phyloP scores from a whole-genome alignment of 1,140 invertebrate genomes.

The Euglossa dilemma region DNA sequence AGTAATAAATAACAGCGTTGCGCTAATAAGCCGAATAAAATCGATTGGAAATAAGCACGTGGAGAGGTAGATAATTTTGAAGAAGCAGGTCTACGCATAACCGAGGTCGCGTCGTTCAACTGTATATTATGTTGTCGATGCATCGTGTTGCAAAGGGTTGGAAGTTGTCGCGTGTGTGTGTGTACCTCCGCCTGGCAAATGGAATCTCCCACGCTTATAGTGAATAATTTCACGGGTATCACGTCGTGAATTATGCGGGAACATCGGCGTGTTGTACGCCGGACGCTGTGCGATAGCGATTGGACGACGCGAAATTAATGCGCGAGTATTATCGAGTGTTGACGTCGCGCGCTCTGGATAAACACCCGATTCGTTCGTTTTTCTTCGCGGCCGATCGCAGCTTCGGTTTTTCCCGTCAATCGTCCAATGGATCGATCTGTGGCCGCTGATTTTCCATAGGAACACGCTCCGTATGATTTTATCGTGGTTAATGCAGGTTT shows the following conservation, averaged over 20 bases:
- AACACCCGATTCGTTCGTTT: neutral
- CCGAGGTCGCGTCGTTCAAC: too few species aligned
- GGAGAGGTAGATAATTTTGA: too few species aligned
- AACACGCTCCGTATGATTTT: too few species aligned
- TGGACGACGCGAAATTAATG: slow-evolving; percentile 19
- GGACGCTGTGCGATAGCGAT: slow-evolving; percentile 2
- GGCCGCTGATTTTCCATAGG: neutral
- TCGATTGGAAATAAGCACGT: too few species aligned
- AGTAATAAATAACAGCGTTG: too few species aligned
- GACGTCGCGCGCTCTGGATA: neutral
- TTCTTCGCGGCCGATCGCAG: too few species aligned
- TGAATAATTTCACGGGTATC: slow-evolving; percentile 60
- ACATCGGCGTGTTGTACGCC: slow-evolving; percentile 1
- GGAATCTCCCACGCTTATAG: slow-evolving; percentile 56
- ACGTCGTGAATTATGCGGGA: slow-evolving; percentile 40
- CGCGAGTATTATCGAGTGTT: slow-evolving; percentile 25
- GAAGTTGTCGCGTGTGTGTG: slow-evolving; percentile 54
- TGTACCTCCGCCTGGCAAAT: slow-evolving; percentile 43
- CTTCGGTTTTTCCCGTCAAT: neutral
- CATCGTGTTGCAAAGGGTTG: neutral
- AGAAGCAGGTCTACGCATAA: too few species aligned
- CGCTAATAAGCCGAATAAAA: too few species aligned
- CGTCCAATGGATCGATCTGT: neutral
- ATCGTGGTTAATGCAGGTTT: too few species aligned
- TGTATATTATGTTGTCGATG: too few species aligned